Evolutionary conservation across 2,113 vertebrate species (phyloP).

Genomic region (Sitta europaea): DNA sequence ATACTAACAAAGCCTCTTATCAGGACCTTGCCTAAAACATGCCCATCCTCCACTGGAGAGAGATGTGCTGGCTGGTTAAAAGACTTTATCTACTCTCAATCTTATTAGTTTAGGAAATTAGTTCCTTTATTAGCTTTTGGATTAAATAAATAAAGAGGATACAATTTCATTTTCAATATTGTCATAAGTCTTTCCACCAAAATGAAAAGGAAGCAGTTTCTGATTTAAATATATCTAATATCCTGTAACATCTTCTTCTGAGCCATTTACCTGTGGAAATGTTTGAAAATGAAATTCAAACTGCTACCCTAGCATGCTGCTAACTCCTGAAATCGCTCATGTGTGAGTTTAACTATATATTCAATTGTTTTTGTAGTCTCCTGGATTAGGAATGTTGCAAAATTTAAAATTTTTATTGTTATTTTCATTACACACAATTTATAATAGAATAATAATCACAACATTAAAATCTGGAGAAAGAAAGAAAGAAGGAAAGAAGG

Average conservation of each 20-base stretch:
- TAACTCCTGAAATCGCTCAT: not conserved
- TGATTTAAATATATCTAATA: conserved; percentile 38
- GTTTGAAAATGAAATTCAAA: not conserved
- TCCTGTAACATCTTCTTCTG: not conserved
- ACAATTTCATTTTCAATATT: conserved; percentile 31
- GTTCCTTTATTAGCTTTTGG: conserved; percentile 31
- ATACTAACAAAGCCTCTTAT: not conserved
- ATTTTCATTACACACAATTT: not conserved
- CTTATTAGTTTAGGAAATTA: conserved; percentile 37
- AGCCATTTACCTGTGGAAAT: not conserved
- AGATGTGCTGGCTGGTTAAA: not conserved
- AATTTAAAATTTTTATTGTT: not conserved
- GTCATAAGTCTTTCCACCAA: not conserved
- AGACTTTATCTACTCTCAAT: not conserved
- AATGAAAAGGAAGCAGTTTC: conserved; percentile 21
- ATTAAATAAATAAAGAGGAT: conserved; percentile 41
- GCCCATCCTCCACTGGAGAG: not conserved
- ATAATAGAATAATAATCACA: not conserved
- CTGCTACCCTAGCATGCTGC: not conserved
- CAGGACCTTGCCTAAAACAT: not conserved
- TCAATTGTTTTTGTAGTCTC: not conserved
- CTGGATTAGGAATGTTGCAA: not conserved
- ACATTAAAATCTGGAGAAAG: not conserved
- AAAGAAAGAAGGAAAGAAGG: too few species aligned
- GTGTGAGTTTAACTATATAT: not conserved